A percentile compares a stretch with the other conserved stretches of the same genome.
Conservation (phyloP, 2,888 invertebrate genomes). For the Nipponacmea schrenckii region DNA sequence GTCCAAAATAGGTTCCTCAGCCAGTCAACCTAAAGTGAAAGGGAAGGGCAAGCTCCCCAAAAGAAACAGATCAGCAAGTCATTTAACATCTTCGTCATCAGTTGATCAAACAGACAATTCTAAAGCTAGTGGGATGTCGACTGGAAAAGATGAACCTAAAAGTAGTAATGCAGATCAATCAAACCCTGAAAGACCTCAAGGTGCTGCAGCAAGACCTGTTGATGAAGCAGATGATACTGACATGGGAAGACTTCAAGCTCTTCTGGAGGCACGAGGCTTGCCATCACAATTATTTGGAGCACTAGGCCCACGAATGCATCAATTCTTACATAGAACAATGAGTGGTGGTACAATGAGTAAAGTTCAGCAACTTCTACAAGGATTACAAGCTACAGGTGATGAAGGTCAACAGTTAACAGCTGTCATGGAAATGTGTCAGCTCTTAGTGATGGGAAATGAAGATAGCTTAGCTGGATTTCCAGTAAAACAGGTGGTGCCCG, state of each 20-base stretch:
- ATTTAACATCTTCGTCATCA: slow-evolving; percentile 21
- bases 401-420: slow-evolving; percentile 96
- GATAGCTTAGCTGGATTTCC: slow-evolving; percentile 98
- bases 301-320: slow-evolving; percentile 95
- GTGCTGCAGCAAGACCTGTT: slow-evolving; percentile 29
- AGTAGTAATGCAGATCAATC: slow-evolving; percentile 30
- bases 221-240: slow-evolving; percentile 83
- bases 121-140: slow-evolving; percentile 44
- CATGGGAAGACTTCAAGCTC: slow-evolving; percentile 92
- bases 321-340: slow-evolving; percentile 92
- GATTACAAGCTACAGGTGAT: slow-evolving; percentile 91
- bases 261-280: slow-evolving; percentile 92
- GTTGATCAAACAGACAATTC: slow-evolving; percentile 35
- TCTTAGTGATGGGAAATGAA: slow-evolving; percentile 98
- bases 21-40: slow-evolving; percentile 47
- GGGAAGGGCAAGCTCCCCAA: slow-evolving; percentile 28
- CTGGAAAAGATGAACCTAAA: slow-evolving; percentile 36
- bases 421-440: slow-evolving; percentile 97
- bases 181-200: slow-evolving; percentile 23
- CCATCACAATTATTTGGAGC: slow-evolving; percentile 98
- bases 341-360: slow-evolving; percentile 85
- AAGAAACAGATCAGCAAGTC: slow-evolving; percentile 21
- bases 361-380: slow-evolving; percentile 91
- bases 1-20: slow-evolving; percentile 48
- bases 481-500: slow-evolving; percentile 96